These are phyloP conservation scores for Melanotaenia nigrans DNA, from an alignment of 2,797 vertebrate genomes.

Conservation along the genomic window DNA sequence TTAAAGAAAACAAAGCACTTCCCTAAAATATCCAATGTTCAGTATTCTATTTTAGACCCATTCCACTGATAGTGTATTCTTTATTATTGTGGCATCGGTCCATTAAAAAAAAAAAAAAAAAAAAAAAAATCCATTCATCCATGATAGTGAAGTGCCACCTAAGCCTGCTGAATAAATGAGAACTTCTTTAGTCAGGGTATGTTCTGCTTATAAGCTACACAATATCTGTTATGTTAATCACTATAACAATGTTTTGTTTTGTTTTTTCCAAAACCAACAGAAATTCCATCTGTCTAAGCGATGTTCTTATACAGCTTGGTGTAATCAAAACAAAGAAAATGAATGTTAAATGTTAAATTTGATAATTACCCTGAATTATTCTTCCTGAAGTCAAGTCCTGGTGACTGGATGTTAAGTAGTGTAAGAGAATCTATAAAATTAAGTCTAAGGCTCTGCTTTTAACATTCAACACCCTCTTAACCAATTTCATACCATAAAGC, in stretches of 20 bases:
- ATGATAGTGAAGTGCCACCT: background rate
- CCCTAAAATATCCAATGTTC: background rate
- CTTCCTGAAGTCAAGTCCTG: too few species aligned
- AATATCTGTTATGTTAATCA: too few species aligned
- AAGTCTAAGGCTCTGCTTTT: conserved; percentile 4
- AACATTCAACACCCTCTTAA: conserved; percentile 1
- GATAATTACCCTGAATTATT: too few species aligned
- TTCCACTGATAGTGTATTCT: background rate
- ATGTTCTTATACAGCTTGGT: background rate
- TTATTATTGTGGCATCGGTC: too few species aligned
- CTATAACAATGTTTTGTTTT: too few species aligned
- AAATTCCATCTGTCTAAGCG: background rate
- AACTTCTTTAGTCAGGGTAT: background rate
- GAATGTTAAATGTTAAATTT: background rate
- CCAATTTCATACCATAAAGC: background rate
- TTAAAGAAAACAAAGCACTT: too few species aligned
- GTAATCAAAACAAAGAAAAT: background rate
- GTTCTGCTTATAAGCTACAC: background rate
- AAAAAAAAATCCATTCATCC: too few species aligned
- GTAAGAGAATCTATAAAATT: conserved; percentile 6
- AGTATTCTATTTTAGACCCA: background rate
- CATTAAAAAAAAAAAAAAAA: too few species aligned
- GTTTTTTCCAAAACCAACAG: background rate
- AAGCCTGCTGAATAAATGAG: background rate
- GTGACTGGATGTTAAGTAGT: conserved; percentile 5